Base-by-base conservation (phyloP, 2,797 vertebrate species). In the Cuculus canorus region DNA sequence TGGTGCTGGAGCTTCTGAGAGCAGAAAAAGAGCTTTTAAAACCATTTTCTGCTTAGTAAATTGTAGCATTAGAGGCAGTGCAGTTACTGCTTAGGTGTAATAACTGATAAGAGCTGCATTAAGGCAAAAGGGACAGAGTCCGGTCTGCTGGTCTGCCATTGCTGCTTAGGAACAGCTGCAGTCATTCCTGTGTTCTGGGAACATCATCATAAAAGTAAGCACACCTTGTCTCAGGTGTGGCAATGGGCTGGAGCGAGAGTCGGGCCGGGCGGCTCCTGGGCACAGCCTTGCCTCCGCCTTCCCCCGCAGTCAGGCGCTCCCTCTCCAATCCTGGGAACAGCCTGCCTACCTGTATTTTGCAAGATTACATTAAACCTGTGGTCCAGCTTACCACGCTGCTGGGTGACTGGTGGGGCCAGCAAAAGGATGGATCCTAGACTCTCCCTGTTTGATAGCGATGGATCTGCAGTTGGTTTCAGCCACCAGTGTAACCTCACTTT, bases 271-370 rank as follows among this genome's bases (percentile, higher is more conserved):
- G 23, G 15, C 73, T 66, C 17, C 1, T 0, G 22, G 61, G 8
- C 1, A 19, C 61, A 86, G 37, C 59, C 1, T 1, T 3, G 7
- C 69, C 48, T 53, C 91, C 0, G 0, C 72, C 72, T 77, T 47
- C 24, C 47, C 69, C 45, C 0, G 4, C 45, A n/a, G 33, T 63
- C 10, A 14, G 50, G 47, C 1, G 3, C 80, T 88, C 30, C 69
- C 41, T 33, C 52, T 82, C 19, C 41, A 3, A 1, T 52, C 63
- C 76, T 1, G 0, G 30, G 25, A 79, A 7, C 63, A 43, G 50
- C 52, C 32, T 68, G 30, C 50, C 48, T 30, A 14, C 48, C 16
- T 18, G 11, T 24, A 4, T 39, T 82, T n/a, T 71, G 75, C 43
- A 82, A 77, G 75, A n/a, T 28, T 18, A 30, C 30, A 28, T 22